phyloP scores from a whole-genome alignment of 2,113 vertebrate genomes.

The Ailuropoda melanoleuca region DNA sequence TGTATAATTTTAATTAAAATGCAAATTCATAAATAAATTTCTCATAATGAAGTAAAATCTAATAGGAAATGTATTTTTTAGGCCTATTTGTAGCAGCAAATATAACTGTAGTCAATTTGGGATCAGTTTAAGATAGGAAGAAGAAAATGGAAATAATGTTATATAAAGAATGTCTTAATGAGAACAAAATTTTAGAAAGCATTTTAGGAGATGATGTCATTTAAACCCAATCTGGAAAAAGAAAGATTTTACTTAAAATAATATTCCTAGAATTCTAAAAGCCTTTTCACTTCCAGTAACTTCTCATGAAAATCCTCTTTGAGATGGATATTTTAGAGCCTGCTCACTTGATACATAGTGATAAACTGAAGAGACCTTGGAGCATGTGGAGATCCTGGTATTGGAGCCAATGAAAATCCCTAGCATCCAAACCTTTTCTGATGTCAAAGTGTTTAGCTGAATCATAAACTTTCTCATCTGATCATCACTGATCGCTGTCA shows the following conservation, averaged over 20 bases:
- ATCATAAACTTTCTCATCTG: background rate
- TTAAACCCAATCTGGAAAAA: background rate
- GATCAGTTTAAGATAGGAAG: background rate
- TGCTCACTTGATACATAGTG: background rate
- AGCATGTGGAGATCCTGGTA: background rate
- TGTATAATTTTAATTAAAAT: slow-evolving; percentile 31
- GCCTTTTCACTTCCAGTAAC: background rate
- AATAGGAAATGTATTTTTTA: slow-evolving; percentile 16
- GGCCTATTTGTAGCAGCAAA: background rate
- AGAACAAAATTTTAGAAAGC: background rate
- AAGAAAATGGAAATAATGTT: slow-evolving; percentile 8
- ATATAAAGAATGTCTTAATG: slow-evolving; percentile 5
- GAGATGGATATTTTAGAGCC: background rate
- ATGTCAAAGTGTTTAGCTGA: background rate
- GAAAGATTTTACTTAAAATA: background rate
- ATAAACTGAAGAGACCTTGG: background rate
- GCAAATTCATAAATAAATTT: slow-evolving; percentile 14
- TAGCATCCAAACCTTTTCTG: background rate
- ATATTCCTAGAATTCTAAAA: background rate
- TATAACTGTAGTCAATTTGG: background rate
- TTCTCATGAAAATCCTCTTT: background rate
- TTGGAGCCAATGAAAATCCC: background rate
- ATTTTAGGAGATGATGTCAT: background rate
- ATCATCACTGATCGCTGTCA: background rate
- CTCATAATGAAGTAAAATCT: background rate